Evolutionary conservation across 2,113 vertebrate genomes (phyloP), one percentile per base, ranked within the genome.

Genomic region (Oxyura jamaicensis): DNA sequence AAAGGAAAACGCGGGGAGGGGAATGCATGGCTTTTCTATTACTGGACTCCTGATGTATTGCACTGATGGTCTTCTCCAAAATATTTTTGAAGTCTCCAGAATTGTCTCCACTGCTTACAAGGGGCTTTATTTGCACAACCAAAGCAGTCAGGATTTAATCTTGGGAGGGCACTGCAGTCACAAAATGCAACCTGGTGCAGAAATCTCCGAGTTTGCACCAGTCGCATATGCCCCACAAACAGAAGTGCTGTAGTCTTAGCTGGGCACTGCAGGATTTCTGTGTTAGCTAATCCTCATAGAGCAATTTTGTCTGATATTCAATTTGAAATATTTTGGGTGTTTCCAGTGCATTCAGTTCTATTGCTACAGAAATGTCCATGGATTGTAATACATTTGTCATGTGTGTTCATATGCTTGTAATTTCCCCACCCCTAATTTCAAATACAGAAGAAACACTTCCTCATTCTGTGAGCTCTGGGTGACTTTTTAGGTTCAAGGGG

Each of bases 21-120:
- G 88, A 97, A 79, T 55, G 87, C 97, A 96, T 98, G 97, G 98
- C 96, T 98, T 98, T 97, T 97, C 75, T 97, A 96, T 96, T 97
- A 96, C 97, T 97, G 97, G 55, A 82, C 55, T 91, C 96, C 4
- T 94, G 33, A 19, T 14, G 12, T n/a, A 1, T n/a, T 13, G 22
- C 86, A 59, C 33, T 33, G 56, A 33, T 15, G 48, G 72, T 62
- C 46, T 62, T 44, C 71, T 76, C 81, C 74, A 89, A 79, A 87
- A 19, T 63, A 62, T 85, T 76, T 44, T 36, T 69, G 25, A 79
- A 87, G 10, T 22, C 62, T 84, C 44, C 59, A 60, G 74, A 68
- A 66, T 5, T 33, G n/a, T 63, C 88, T 55, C 59, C n/a, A 14
- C 10, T 73, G 29, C 66, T 83, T 23, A 19, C 0, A 0, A 62